A percentile compares a stretch with the other conserved stretches of the same genome.
phyloP scores from a whole-genome alignment of 2,113 vertebrate species.

The Muscicapa adusta region DNA sequence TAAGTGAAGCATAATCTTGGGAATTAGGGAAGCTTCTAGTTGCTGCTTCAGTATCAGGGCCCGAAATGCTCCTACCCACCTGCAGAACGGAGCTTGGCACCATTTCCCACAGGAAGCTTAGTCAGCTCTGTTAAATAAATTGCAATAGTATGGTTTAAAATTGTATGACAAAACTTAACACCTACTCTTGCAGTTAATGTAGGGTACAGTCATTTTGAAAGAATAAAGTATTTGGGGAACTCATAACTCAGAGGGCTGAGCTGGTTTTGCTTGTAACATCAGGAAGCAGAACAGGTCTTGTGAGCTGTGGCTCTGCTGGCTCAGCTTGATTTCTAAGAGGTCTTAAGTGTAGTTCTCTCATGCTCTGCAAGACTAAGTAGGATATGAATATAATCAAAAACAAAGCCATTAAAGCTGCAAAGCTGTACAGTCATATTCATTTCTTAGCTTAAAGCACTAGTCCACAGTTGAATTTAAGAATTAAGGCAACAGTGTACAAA shows the following conservation, averaged over 20 bases:
- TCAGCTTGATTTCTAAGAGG: background rate
- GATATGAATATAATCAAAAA: background rate
- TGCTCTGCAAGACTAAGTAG: background rate
- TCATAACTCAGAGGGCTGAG: background rate
- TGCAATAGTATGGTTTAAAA: background rate
- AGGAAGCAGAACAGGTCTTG: background rate
- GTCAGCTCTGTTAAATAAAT: background rate
- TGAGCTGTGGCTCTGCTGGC: background rate
- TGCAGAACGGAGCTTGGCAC: background rate
- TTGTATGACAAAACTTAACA: background rate
- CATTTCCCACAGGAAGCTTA: background rate
- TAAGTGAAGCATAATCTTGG: background rate
- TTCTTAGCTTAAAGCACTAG: background rate
- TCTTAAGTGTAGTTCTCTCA: background rate
- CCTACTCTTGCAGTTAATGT: background rate
- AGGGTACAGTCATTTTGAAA: background rate
- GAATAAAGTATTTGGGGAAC: background rate
- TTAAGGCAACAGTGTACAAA: background rate
- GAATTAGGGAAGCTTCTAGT: background rate
- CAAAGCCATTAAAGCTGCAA: background rate
- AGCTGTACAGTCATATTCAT: background rate
- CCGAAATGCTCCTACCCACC: background rate
- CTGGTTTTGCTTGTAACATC: background rate
- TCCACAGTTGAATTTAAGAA: background rate
- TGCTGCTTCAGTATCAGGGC: background rate